These are phyloP conservation scores for Eristalis pertinax DNA, from an alignment of 2,888 invertebrate species.

Conservation along the genomic window DNA sequence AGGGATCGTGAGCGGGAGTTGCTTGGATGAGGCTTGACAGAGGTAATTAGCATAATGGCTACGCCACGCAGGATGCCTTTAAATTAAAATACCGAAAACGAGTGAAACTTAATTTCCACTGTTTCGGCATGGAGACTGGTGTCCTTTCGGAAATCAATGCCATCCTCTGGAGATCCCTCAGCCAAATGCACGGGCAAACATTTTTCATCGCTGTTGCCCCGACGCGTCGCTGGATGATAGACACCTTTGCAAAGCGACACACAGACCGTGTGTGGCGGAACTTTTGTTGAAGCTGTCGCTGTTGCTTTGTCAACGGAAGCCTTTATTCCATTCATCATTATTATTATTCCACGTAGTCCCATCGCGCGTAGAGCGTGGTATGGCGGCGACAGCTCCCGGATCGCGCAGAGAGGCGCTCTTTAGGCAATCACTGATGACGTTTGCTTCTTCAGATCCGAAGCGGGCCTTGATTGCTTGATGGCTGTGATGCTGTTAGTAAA, in stretches of 20 bases:
- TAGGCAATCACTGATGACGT: slow-evolving; percentile 3
- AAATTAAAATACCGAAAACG: neutral
- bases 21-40: neutral
- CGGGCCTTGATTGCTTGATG: slow-evolving; percentile 7
- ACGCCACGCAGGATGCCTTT: neutral
- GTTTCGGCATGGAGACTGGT: neutral
- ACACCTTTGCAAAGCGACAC: neutral
- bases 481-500: slow-evolving; percentile 10
- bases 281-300: neutral
- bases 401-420: neutral
- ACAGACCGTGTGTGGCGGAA: neutral
- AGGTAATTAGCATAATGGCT: neutral
- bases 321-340: slow-evolving; percentile 18
- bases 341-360: slow-evolving; percentile 9
- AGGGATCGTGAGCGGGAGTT: neutral
- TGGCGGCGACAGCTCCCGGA: neutral
- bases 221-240: neutral
- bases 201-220: neutral
- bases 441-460: slow-evolving; percentile 18
- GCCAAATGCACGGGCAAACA: neutral
- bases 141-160: neutral
- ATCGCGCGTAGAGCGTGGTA: neutral
- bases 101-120: neutral
- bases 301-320: slow-evolving; percentile 4
- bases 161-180: neutral